Percentiles rank a stretch among this genome's conserved stretches.
Evolutionary conservation across 2,797 vertebrate species (phyloP).

Genomic region (Molossus molossus): DNA sequence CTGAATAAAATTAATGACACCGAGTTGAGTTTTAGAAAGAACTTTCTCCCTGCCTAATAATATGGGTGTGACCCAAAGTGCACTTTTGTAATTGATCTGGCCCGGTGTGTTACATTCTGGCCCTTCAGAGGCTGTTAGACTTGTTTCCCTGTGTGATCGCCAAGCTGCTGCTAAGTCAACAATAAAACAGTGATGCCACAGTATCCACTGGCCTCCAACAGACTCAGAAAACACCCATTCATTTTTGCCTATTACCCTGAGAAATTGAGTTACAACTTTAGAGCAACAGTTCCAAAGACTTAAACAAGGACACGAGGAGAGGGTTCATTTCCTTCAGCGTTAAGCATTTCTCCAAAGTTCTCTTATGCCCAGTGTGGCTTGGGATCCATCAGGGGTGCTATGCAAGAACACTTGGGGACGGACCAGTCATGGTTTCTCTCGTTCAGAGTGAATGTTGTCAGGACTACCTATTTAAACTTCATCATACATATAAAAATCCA

Average conservation of each 20-base stretch:
- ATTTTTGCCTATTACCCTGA: conserved; percentile 8
- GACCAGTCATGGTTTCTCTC: neutral
- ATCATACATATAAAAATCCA: neutral
- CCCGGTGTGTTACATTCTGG: neutral
- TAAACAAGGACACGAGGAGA: neutral
- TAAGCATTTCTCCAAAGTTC: neutral
- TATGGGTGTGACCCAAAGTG: neutral
- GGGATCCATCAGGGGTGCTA: neutral
- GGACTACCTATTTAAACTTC: neutral
- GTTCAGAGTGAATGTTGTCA: neutral
- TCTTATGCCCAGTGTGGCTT: neutral
- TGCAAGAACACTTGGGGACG: neutral
- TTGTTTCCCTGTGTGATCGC: neutral
- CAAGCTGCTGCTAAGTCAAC: neutral
- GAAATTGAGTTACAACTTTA: conserved; percentile 8
- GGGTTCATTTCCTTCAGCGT: conserved; percentile 45
- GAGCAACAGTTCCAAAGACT: neutral
- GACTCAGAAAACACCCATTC: neutral
- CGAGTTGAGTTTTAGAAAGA: conserved; percentile 17
- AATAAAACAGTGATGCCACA: neutral
- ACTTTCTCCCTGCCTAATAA: neutral
- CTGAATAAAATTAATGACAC: conserved; percentile 16
- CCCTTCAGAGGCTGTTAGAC: conserved; percentile 14
- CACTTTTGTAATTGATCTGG: neutral
- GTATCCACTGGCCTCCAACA: neutral